Percentiles rank a stretch among this genome's conserved stretches.
Evolutionary conservation across 2,888 invertebrate genomes (phyloP).

Genomic region (Syrista parreyssii): DNA sequence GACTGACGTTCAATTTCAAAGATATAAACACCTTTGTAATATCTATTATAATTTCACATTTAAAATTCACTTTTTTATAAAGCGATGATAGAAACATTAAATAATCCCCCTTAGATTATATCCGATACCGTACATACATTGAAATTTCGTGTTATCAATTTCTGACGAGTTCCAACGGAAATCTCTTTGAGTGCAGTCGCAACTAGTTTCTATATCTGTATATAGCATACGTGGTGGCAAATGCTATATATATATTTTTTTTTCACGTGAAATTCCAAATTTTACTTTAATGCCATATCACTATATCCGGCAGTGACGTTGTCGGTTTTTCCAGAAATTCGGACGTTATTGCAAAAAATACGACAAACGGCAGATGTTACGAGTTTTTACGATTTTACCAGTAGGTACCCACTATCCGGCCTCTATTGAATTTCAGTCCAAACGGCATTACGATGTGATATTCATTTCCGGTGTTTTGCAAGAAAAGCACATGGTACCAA

Average conservation of each 20-base stretch:
- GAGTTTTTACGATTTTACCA: slow-evolving; percentile 40
- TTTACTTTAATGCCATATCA: slow-evolving; percentile 52
- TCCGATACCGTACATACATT: no score
- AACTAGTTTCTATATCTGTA: no score
- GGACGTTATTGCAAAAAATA: slow-evolving; percentile 62
- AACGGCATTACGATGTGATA: slow-evolving; percentile 34
- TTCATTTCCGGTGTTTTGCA: slow-evolving; percentile 8
- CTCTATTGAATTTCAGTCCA: slow-evolving; percentile 40
- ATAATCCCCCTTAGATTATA: no score
- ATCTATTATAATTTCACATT: no score
- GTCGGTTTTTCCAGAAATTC: slow-evolving; percentile 45
- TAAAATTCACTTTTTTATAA: no score
- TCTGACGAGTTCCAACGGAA: no score
- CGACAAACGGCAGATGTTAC: slow-evolving; percentile 61
- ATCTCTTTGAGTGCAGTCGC: no score
- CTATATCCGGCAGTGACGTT: slow-evolving; percentile 50
- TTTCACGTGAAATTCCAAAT: slow-evolving; percentile 41
- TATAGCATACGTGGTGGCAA: no score
- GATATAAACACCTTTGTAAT: no score
- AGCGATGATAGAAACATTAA: no score
- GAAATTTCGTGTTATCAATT: no score
- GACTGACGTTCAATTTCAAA: no score
- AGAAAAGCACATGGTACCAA: neutral
- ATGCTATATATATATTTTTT: slow-evolving; percentile 15
- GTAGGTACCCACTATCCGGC: slow-evolving; percentile 17